Conservation (phyloP, 2,113 vertebrate genomes). For the Oreochromis aureus region DNA sequence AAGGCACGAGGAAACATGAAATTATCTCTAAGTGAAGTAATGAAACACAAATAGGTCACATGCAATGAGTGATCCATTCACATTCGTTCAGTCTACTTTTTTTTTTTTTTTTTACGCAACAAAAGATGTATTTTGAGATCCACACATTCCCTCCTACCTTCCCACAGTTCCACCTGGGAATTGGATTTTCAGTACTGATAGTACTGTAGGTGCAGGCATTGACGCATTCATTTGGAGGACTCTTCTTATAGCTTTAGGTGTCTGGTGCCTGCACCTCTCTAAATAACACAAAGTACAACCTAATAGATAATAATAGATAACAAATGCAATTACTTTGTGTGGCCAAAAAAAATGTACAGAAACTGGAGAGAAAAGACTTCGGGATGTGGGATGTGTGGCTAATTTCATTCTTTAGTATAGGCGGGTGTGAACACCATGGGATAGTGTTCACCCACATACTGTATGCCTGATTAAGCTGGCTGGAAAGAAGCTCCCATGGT, state of each 20-base stretch:
- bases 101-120: background rate
- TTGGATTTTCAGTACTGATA: slow-evolving; percentile 16
- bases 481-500: slow-evolving; percentile 52
- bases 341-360: background rate
- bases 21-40: background rate
- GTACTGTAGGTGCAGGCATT: background rate
- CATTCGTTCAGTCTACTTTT: slow-evolving; percentile 1
- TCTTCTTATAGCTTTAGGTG: slow-evolving; percentile 5
- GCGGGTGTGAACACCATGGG: slow-evolving; percentile 57
- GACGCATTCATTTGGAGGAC: slow-evolving; percentile 24
- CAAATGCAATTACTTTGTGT: slow-evolving; percentile 22
- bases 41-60: background rate
- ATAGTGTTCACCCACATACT: slow-evolving; percentile 54
- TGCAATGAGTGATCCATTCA: background rate
- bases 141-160: slow-evolving; percentile 41
- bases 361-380: slow-evolving; percentile 4
- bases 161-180: slow-evolving; percentile 36
- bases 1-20: accelerated
- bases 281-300: slow-evolving; percentile 49
- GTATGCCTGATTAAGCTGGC: slow-evolving; percentile 57
- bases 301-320: slow-evolving; percentile 43
- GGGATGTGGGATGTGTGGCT: slow-evolving; percentile 65
- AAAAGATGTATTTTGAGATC: slow-evolving; percentile 35
- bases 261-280: slow-evolving; percentile 33
- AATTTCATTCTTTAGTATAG: slow-evolving; percentile 56